Evolutionary conservation across 2,113 vertebrate species (phyloP), one percentile per base, ranked within the genome.

Genomic region (Plecturocebus donacophilus): DNA sequence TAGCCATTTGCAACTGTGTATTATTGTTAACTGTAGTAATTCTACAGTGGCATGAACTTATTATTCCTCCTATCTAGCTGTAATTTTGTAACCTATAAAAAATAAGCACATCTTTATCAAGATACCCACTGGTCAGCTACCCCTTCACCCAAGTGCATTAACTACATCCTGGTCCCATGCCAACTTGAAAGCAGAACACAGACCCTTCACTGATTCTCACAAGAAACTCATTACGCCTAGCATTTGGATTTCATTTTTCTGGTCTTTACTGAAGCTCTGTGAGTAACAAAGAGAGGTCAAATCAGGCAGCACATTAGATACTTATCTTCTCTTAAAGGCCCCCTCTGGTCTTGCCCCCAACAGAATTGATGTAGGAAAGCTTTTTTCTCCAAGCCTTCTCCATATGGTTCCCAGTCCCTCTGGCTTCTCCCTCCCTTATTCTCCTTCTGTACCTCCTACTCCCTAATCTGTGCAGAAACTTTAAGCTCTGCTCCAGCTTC

Each of bases 211-310:
- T 73, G 45, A 73, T 25, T 35, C 47, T 90, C 82, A 58, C 32
- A 79, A 80, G 81, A 90, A 61, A 1, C 19, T 12, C 47, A 32
- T 54, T 49, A 27, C 23, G n/a, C 5, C 45, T 79, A 35, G n/a
- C 9, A 32, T 40, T 82, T 89, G 49, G 17, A 61, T 58, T 87
- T 94, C 19, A 4, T 79, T 92, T 83, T 76, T 64, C 85, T 90
- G 30, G 32, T 92, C 85, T 92, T 56, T 38, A 25, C n/a, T 54
- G 73, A 89, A 91, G 56, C 20, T 87, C 27, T 80, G 3, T 75
- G 71, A 61, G 4, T 83, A 61, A 45, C 20, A 54, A 14, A 75
- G 76, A 79, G 4, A 54, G 45, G 38, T 82, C 61, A 76, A 38
- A 76, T 88, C 12, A 42, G 84, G 56, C 30, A 56, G 20, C 35